Percentiles rank a stretch among this genome's conserved stretches.
Conservation (phyloP, 1,140 invertebrate genomes). For the Drosophila kurseongensis region DNA sequence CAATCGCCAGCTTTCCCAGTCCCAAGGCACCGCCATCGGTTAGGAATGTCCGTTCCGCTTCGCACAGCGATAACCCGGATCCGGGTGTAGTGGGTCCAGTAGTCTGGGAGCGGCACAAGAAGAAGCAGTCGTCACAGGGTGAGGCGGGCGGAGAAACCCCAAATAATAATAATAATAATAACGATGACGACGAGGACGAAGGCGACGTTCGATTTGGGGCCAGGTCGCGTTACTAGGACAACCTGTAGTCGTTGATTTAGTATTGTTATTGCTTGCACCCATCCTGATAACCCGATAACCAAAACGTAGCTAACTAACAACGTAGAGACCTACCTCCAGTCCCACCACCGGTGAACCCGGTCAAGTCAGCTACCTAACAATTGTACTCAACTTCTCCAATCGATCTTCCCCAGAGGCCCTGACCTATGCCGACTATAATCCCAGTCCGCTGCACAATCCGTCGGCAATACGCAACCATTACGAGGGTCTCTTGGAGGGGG, state of each 20-base stretch:
- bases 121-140: slow-evolving; percentile 78
- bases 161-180: slow-evolving; percentile 22
- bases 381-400: slow-evolving; percentile 67
- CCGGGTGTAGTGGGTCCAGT: slow-evolving; percentile 93
- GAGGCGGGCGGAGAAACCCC: slow-evolving; percentile 59
- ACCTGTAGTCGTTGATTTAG: slow-evolving; percentile 67
- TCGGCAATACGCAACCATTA: slow-evolving; percentile 81
- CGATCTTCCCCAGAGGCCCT: slow-evolving; percentile 76
- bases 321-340: slow-evolving; percentile 28
- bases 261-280: slow-evolving; percentile 60
- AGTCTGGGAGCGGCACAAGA: slow-evolving; percentile 91
- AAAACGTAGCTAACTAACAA: slow-evolving; percentile 38
- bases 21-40: slow-evolving; percentile 68
- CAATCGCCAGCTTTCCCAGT: slow-evolving; percentile 78
- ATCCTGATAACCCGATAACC: slow-evolving; percentile 33
- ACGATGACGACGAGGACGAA: slow-evolving; percentile 47
- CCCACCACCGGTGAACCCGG: slow-evolving; percentile 4
- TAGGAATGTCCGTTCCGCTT: slow-evolving; percentile 61
- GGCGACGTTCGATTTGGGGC: slow-evolving; percentile 66
- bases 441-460: slow-evolving; percentile 81
- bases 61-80: slow-evolving; percentile 86
- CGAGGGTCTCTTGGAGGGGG: slow-evolving; percentile 82
- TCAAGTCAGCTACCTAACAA: slow-evolving; percentile 25
- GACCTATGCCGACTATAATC: slow-evolving; percentile 69
- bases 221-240: slow-evolving; percentile 68